Evolutionary conservation across 2,113 vertebrate genomes (phyloP).

Genomic region (Pachycephala philippinensis): DNA sequence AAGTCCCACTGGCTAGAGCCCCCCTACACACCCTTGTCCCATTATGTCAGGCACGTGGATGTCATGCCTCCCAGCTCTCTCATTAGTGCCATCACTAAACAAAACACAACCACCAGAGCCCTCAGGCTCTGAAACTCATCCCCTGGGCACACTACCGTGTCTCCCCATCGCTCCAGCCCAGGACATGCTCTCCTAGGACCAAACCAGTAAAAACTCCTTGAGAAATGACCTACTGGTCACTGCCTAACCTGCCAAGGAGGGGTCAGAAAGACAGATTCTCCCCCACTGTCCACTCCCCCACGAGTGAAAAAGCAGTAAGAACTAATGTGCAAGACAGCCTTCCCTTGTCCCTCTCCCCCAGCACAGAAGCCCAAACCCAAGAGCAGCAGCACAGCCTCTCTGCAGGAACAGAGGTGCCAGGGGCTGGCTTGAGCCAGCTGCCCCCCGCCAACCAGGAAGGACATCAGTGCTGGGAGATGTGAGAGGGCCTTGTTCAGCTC

Average conservation of each 20-base stretch:
- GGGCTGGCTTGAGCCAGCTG: not conserved
- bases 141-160: fast-evolving
- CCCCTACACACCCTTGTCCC: not conserved
- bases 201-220: not conserved
- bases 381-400: not conserved
- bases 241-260: not conserved
- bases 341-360: not conserved
- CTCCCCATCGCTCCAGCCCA: not conserved
- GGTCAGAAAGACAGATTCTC: not conserved
- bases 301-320: not conserved
- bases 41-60: not conserved
- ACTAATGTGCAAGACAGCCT: not conserved
- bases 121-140: not conserved
- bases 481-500: not conserved
- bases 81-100: not conserved
- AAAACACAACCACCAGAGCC: not conserved
- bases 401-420: not conserved
- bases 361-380: not conserved
- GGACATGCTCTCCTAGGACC: not conserved
- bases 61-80: not conserved
- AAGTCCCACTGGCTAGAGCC: not conserved
- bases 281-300: not conserved
- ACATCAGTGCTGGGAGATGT: not conserved
- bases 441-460: not conserved
- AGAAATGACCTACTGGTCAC: not conserved